Evolutionary conservation across 2,113 vertebrate genomes (phyloP), one percentile per base, ranked within the genome.

Genomic region (Limanda limanda): DNA sequence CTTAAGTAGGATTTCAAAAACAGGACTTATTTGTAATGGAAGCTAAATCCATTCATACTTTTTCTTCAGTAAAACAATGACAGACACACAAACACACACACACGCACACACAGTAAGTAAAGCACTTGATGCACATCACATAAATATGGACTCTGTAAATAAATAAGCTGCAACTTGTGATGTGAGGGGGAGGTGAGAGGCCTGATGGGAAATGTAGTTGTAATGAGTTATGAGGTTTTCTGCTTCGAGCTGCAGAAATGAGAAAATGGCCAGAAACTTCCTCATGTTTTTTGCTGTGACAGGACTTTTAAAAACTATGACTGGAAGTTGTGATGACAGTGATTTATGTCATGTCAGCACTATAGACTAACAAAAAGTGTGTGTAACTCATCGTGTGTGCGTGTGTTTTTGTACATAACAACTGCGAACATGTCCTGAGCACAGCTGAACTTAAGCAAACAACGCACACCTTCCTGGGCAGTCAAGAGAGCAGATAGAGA

Each of bases 391-490:
- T 31, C 78, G 76, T 56, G 27, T 58, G 61, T 72, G 47, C 20
- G 23, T 21, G 5, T 65, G 52, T 65, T 42, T 82, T 70, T 86
- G 78, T 84, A 81, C 86, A 86, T 89, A 85, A 90, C 90, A 92
- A 88, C 76, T 62, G 83, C 40, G 74, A 86, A 83, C 66, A 25
- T 79, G 78, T 86, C 86, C 81, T 85, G 69, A 62, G 75, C 72
- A 37, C 65, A 67, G 88, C 88, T 87, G 82, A 85, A 86, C 84
- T 85, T 89, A 79, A 88, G 86, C 90, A 93, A 93, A 92, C 91
- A 93, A 48, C 79, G 78, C 89, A 91, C 91, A 87, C 90, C 90
- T 91, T 89, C 84, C 86, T 90, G 86, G 71, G 86, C 88, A 91
- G 89, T 85, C 84, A 89, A 92, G 87, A 92, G 90, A 80, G 88